Conservation (phyloP, 2,888 invertebrate genomes). For the Pyrochroa serraticornis region DNA sequence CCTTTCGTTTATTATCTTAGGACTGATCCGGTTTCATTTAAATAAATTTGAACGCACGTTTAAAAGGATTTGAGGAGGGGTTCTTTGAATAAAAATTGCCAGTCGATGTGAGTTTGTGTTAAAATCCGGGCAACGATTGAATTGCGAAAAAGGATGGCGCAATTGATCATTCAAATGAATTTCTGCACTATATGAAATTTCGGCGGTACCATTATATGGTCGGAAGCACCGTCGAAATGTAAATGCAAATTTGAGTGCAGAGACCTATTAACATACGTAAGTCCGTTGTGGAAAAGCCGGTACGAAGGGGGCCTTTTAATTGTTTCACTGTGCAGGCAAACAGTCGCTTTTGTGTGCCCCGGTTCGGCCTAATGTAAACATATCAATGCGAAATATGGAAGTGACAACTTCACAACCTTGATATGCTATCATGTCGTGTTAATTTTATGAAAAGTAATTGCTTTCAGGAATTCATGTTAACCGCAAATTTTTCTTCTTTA, state of each 20-base stretch:
- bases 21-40: conserved; percentile 7
- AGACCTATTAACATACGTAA: conserved; percentile 9
- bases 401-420: conserved; percentile 1
- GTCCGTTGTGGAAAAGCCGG: conserved; percentile 3
- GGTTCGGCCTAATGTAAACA: conserved; percentile 3
- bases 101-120: conserved; percentile 10
- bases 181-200: no score
- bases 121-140: conserved; percentile 11
- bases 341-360: conserved; percentile 6
- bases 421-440: conserved; percentile 1
- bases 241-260: conserved; percentile 11
- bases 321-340: conserved; percentile 2
- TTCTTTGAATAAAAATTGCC: conserved; percentile 10
- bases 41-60: conserved; percentile 18
- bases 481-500: no score
- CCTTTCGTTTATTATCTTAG: no score
- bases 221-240: background rate
- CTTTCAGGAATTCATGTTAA: no score
- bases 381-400: conserved; percentile 7
- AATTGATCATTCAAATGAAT: no score
- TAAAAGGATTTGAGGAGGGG: conserved; percentile 10
- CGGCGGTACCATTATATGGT: no score
- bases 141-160: conserved; percentile 9
- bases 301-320: conserved; percentile 1
- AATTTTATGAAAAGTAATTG: background rate